phyloP scores from a whole-genome alignment of 2,888 invertebrate genomes.

The Ormia ochracea region DNA sequence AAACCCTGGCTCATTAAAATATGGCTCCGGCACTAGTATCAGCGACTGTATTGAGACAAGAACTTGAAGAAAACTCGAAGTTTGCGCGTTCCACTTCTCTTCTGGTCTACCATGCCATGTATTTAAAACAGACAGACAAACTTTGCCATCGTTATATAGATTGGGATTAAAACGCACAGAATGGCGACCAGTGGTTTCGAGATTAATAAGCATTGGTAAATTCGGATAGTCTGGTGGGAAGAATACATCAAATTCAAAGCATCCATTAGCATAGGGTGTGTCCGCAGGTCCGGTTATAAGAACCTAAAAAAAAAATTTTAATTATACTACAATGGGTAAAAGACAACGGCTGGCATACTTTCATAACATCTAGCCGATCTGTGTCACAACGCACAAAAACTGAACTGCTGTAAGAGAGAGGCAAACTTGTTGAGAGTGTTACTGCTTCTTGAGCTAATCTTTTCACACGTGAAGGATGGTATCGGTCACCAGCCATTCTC shows the following conservation, averaged over 20 bases:
- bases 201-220: slow-evolving; percentile 92
- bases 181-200: slow-evolving; percentile 92
- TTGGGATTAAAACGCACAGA: slow-evolving; percentile 95
- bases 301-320: slow-evolving; percentile 79
- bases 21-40: slow-evolving; percentile 94
- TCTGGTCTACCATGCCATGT: slow-evolving; percentile 98
- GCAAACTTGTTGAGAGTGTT: slow-evolving; percentile 93
- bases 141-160: slow-evolving; percentile 96
- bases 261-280: slow-evolving; percentile 94
- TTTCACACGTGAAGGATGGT: slow-evolving; percentile 91
- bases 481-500: slow-evolving; percentile 89
- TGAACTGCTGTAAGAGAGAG: slow-evolving; percentile 93
- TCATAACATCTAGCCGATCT: slow-evolving; percentile 96
- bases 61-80: slow-evolving; percentile 94
- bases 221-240: slow-evolving; percentile 90
- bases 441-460: slow-evolving; percentile 96
- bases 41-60: slow-evolving; percentile 94
- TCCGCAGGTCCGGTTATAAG: slow-evolving; percentile 94
- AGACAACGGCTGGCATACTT: slow-evolving; percentile 79
- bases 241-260: slow-evolving; percentile 93
- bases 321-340: neutral
- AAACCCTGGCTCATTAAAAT: slow-evolving; percentile 96
- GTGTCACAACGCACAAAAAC: slow-evolving; percentile 97
- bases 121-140: slow-evolving; percentile 94
- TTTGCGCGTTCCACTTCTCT: slow-evolving; percentile 98